Evolutionary conservation across 2,113 vertebrate genomes (phyloP).

Genomic region (Neodontobutis hainanensis): DNA sequence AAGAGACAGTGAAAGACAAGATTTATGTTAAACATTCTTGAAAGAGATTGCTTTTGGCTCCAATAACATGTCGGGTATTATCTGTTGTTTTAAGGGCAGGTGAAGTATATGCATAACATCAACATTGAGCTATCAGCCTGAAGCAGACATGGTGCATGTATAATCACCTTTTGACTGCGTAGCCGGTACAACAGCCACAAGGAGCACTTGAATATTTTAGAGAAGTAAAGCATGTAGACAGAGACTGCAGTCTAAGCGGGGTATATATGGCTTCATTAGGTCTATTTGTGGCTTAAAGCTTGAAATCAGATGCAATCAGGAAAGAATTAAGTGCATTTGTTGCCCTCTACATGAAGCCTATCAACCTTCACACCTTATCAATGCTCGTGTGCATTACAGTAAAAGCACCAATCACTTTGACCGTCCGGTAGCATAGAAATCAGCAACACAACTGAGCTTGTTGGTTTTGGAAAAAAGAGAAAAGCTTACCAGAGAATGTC

Average conservation of each 20-base stretch:
- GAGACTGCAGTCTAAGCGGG: background rate
- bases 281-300: slow-evolving; percentile 7
- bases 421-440: slow-evolving; percentile 29
- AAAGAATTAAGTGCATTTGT: slow-evolving; percentile 62
- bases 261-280: too few species aligned
- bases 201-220: slow-evolving; percentile 29
- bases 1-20: background rate
- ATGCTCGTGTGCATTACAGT: background rate
- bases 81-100: slow-evolving; percentile 22
- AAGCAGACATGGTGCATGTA: slow-evolving; percentile 36
- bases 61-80: slow-evolving; percentile 12
- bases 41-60: background rate
- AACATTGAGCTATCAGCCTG: slow-evolving; percentile 21
- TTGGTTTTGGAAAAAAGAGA: background rate
- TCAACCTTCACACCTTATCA: slow-evolving; percentile 19
- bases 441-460: slow-evolving; percentile 21
- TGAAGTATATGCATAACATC: slow-evolving; percentile 25
- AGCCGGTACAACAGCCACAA: slow-evolving; percentile 33
- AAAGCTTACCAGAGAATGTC: slow-evolving; percentile 14
- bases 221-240: slow-evolving; percentile 3
- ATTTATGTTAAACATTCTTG: background rate
- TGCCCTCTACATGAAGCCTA: slow-evolving; percentile 40
- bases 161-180: slow-evolving; percentile 42
- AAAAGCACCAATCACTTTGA: slow-evolving; percentile 42
- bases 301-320: slow-evolving; percentile 62